Percentiles rank a stretch among this genome's conserved stretches.
These are phyloP conservation scores for Coenonympha arcania DNA, from an alignment of 2,888 invertebrate genomes.

Conservation along the genomic window DNA sequence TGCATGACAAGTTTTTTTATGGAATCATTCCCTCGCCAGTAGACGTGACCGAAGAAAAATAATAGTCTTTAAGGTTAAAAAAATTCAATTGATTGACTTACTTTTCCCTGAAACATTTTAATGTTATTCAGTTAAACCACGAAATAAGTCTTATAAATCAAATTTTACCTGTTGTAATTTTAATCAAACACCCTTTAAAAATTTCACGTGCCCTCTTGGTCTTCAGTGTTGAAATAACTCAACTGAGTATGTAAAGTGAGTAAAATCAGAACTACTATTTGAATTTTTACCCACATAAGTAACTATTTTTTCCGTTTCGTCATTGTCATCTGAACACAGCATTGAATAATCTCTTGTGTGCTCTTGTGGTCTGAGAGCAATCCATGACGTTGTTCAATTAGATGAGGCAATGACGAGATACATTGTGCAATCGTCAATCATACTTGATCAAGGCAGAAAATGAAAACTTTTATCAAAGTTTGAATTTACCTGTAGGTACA, in stretches of 20 bases:
- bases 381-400: neutral
- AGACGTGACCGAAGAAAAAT: too few relatives aligned
- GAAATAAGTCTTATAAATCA: too few relatives aligned
- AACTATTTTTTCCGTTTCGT: neutral
- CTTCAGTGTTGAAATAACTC: slow-evolving; percentile 1
- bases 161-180: too few relatives aligned
- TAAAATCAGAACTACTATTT: slow-evolving; percentile 1
- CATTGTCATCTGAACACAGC: neutral
- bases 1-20: too few relatives aligned
- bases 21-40: too few relatives aligned
- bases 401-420: neutral
- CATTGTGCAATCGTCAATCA: neutral
- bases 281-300: too few relatives aligned
- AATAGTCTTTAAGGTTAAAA: too few relatives aligned
- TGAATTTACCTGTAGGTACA: neutral
- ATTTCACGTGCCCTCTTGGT: too few relatives aligned
- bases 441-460: neutral
- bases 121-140: too few relatives aligned
- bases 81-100: too few relatives aligned
- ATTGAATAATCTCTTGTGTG: neutral
- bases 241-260: neutral
- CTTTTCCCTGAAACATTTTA: too few relatives aligned
- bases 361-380: neutral
- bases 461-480: neutral
- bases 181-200: too few relatives aligned